These are phyloP conservation scores for Nomada flava DNA, from an alignment of 2,888 invertebrate species.

Conservation along the genomic window DNA sequence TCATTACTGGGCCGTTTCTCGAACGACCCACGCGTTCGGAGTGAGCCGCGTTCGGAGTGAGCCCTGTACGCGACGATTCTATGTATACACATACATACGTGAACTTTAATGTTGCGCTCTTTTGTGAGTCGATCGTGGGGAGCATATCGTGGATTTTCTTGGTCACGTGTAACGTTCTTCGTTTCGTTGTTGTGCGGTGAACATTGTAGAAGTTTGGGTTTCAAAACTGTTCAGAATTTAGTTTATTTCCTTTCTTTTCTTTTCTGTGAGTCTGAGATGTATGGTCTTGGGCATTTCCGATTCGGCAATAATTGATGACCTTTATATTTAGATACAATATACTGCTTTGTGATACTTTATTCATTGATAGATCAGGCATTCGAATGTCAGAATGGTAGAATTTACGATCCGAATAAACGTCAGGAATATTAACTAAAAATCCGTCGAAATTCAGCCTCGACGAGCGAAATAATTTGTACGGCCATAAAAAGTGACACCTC, in stretches of 20 bases:
- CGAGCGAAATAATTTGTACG: conserved; percentile 9
- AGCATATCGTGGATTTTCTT: neutral
- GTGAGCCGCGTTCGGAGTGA: neutral
- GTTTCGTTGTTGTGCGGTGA: too few relatives aligned
- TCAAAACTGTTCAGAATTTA: too few relatives aligned
- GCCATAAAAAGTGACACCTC: conserved; percentile 5
- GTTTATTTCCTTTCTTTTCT: too few relatives aligned
- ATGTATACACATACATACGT: too few relatives aligned
- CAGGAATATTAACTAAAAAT: neutral
- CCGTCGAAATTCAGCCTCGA: neutral
- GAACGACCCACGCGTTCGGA: conserved; percentile 4
- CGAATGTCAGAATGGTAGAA: neutral
- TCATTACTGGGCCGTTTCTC: conserved; percentile 61
- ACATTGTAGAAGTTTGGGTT: too few relatives aligned
- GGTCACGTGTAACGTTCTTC: too few relatives aligned
- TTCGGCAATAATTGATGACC: neutral
- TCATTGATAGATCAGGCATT: neutral
- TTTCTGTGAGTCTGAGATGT: too few relatives aligned
- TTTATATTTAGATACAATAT: neutral
- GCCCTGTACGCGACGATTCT: neutral
- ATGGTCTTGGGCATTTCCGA: neutral
- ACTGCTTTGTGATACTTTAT: neutral
- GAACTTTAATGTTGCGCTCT: neutral
- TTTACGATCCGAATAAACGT: conserved; percentile 14
- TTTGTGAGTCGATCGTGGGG: neutral